phyloP scores from a whole-genome alignment of 2,888 invertebrate genomes.

The Leucozona laternaria region DNA sequence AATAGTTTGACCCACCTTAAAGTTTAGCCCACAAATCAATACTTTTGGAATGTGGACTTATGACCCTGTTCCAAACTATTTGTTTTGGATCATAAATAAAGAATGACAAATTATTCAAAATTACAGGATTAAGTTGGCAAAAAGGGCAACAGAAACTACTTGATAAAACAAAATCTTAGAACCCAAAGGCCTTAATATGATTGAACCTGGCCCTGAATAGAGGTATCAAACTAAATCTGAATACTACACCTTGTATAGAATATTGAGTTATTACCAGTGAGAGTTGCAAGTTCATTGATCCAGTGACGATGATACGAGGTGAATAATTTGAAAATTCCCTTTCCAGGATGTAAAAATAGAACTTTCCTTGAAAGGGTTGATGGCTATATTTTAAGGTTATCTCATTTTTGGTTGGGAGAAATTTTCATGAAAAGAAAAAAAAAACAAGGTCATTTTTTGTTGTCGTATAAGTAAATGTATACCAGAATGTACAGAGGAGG shows the following conservation, averaged over 20 bases:
- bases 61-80: no score
- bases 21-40: no score
- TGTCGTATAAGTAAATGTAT: background rate
- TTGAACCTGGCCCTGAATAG: background rate
- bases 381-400: background rate
- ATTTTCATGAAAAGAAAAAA: conserved; percentile 5
- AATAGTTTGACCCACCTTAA: no score
- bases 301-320: conserved; percentile 52
- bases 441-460: conserved; percentile 16
- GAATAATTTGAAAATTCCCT: conserved; percentile 58
- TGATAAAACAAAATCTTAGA: no score
- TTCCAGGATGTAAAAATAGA: conserved; percentile 7
- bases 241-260: background rate
- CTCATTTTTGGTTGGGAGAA: background rate
- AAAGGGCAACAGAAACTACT: no score
- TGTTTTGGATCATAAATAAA: no score
- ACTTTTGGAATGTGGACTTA: no score
- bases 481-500: background rate
- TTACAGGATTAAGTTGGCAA: no score
- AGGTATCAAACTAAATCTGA: background rate
- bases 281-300: conserved; percentile 29
- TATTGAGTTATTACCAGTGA: conserved; percentile 32
- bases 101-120: no score
- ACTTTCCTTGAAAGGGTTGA: conserved; percentile 36
- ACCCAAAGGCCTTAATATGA: background rate